These are phyloP conservation scores for Athetis lepigone DNA, from an alignment of 2,888 invertebrate genomes.

Conservation along the genomic window DNA sequence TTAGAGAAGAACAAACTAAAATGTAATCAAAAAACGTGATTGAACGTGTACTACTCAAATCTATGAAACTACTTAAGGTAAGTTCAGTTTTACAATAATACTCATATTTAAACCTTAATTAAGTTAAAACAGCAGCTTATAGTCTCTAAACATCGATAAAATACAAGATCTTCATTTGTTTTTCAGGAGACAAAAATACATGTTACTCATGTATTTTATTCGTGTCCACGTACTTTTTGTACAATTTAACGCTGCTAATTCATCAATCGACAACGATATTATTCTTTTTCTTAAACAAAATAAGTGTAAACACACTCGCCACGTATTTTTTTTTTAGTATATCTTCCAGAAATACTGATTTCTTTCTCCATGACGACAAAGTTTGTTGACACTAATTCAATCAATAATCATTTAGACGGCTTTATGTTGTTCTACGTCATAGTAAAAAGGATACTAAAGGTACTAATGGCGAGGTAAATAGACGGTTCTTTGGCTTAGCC, in stretches of 20 bases:
- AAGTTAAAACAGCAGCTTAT: not conserved
- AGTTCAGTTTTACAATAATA: constrained; percentile 3
- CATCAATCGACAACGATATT: not conserved
- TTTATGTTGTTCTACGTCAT: not conserved
- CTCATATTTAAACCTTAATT: not conserved
- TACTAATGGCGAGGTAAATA: no score
- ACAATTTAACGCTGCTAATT: not conserved
- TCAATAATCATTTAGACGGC: constrained; percentile 7
- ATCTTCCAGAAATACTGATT: not conserved
- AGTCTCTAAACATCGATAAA: no score
- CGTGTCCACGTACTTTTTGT: no score
- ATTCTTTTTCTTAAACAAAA: not conserved
- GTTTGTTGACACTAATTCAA: constrained; percentile 33
- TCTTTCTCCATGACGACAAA: not conserved
- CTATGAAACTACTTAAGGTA: constrained; percentile 40
- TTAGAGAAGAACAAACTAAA: not conserved
- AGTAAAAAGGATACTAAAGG: not conserved
- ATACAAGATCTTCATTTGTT: not conserved
- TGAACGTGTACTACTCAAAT: constrained; percentile 10
- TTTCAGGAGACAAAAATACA: not conserved
- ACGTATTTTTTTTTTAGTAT: not conserved
- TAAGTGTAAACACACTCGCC: not conserved
- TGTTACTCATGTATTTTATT: not conserved
- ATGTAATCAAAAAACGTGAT: constrained; percentile 30
- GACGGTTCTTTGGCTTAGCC: no score